phyloP scores from a whole-genome alignment of 2,797 vertebrate species.

The Enteromius thamalakanensis region DNA sequence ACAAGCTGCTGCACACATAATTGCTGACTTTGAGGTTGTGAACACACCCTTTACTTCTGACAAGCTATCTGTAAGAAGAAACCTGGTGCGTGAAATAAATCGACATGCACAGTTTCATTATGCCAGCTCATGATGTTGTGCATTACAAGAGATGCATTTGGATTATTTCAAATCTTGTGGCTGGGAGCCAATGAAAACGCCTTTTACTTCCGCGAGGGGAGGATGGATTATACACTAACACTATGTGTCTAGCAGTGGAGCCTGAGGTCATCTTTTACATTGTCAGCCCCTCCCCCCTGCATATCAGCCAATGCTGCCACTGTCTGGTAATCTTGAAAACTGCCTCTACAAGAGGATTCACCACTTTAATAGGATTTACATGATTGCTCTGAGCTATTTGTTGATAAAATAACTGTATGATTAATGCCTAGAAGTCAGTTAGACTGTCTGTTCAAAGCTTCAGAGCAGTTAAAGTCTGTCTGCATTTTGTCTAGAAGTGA shows the following conservation, averaged over 20 bases:
- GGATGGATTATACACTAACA: neutral
- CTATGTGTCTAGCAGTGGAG: slow-evolving; percentile 50
- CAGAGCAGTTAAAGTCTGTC: neutral
- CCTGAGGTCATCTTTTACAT: slow-evolving; percentile 61
- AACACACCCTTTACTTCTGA: slow-evolving; percentile 26
- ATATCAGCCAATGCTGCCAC: slow-evolving; percentile 64
- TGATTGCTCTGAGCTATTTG: neutral
- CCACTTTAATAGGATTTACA: slow-evolving; percentile 27
- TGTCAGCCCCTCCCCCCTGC: slow-evolving; percentile 31
- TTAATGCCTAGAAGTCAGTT: slow-evolving; percentile 6
- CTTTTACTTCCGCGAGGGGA: slow-evolving; percentile 20
- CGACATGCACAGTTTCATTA: neutral
- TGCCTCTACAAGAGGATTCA: slow-evolving; percentile 20
- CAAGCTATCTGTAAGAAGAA: neutral
- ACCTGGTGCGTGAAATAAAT: neutral
- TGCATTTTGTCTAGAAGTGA: neutral
- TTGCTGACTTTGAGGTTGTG: slow-evolving; percentile 1
- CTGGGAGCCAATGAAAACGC: slow-evolving; percentile 33
- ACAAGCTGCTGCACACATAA: slow-evolving; percentile 10
- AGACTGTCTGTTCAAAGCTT: neutral
- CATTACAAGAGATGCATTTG: slow-evolving; percentile 12
- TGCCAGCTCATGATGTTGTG: neutral
- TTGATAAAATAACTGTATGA: slow-evolving; percentile 5
- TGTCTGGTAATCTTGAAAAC: slow-evolving; percentile 63
- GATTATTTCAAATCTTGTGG: slow-evolving; percentile 36